Base-by-base conservation (phyloP, 2,113 vertebrate species). In the Bubo scandiacus region DNA sequence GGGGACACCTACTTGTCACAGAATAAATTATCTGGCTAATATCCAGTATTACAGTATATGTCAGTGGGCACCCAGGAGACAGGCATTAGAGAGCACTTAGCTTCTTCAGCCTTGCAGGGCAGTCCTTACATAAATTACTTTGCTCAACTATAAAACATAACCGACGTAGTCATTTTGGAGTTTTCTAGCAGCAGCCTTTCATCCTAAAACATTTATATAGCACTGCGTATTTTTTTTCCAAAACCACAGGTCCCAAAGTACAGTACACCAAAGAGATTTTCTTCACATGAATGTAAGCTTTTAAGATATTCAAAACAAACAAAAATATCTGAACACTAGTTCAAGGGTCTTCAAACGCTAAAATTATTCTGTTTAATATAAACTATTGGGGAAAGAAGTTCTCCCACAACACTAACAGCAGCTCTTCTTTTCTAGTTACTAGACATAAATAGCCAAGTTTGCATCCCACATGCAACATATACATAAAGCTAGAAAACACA, bases 21-120 rank as follows among this genome's bases (percentile, higher is more conserved):
- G 92, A 94, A 95, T 95, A 96, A 97, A 96, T 95, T 96, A 95
- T 92, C 93, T 97, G 94, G 91, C 81, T 97, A 96, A 97, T 96
- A 96, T 94, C 96, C 81, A 96, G 2, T 34, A 93, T 89, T 91
- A 95, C 90, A 72, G 81, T 62, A 22, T 38, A 82, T 83, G 71
- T 52, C 71, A 94, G 77, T 20, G 16, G 77, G 89, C 72, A 95
- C 87, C 78, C 94, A 86, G 43, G 94, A 96, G 86, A 95, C 72
- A 2, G 14, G 88, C 81, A 94, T 88, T 86, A 96, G 55, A 90
- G 36, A 94, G 75, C 92, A 94, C 92, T 96, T 58, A 92, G 83
- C 86, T 89, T 90, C 62, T 95, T 67, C 73, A 95, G 91, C 83
- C 78, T 95, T 86, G 61, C 67, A 68, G 88, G 45, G 63, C 61